Conservation (phyloP, 2,797 vertebrate genomes). For the Enteromius paludinosus region DNA sequence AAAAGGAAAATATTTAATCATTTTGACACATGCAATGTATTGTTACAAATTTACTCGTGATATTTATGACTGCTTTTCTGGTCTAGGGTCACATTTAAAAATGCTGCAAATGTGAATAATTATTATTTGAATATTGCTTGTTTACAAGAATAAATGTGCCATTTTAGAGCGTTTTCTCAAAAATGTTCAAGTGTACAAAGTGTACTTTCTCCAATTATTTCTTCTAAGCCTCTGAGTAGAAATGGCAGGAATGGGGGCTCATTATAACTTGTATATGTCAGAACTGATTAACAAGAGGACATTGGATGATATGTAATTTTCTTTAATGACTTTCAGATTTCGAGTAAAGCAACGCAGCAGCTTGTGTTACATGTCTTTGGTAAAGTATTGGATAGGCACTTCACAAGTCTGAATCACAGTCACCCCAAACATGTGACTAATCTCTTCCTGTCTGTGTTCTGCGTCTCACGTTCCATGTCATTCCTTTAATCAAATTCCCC, state of each 20-base stretch:
- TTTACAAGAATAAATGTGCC: background rate
- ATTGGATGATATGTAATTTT: background rate
- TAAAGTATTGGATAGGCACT: background rate
- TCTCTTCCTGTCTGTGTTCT: constrained; percentile 4
- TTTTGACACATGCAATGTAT: too few relatives aligned
- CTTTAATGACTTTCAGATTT: background rate
- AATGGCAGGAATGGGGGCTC: background rate
- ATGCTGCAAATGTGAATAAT: background rate
- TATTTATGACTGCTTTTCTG: too few relatives aligned
- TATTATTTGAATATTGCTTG: background rate
- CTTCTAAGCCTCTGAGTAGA: background rate
- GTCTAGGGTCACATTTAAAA: too few relatives aligned
- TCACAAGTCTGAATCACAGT: constrained; percentile 3
- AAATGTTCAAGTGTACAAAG: background rate
- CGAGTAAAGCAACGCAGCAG: background rate
- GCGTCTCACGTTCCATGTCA: background rate
- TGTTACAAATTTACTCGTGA: too few relatives aligned
- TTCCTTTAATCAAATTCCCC: background rate
- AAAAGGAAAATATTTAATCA: too few relatives aligned
- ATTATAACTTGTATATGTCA: background rate
- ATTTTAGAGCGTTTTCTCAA: background rate
- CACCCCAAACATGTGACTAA: constrained; percentile 13
- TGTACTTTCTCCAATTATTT: background rate
- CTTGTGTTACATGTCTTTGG: background rate
- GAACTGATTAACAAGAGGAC: background rate